A percentile compares a stretch with the other conserved stretches of the same genome.
These are phyloP conservation scores for Bubo blakistoni DNA, from an alignment of 2,113 vertebrate genomes.

Conservation along the genomic window DNA sequence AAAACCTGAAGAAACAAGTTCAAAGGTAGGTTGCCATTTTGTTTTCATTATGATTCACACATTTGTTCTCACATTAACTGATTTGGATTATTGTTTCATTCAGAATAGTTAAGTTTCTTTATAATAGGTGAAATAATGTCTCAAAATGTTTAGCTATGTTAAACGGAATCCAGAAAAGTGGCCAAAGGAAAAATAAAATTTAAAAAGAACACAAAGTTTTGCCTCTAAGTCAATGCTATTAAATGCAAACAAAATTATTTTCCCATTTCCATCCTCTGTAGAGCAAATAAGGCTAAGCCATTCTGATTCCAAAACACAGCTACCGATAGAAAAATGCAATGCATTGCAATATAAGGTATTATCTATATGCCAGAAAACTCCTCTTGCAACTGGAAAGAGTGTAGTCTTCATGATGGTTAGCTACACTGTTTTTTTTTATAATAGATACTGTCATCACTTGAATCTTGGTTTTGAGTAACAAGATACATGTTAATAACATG, in stretches of 20 bases:
- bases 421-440: background rate
- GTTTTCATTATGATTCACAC: background rate
- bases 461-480: background rate
- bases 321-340: background rate
- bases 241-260: background rate
- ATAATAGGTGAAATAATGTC: background rate
- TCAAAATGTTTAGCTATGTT: background rate
- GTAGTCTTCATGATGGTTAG: background rate
- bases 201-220: background rate
- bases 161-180: background rate
- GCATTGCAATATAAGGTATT: background rate
- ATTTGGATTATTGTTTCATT: background rate
- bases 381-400: background rate
- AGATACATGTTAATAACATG: background rate
- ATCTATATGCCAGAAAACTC: background rate
- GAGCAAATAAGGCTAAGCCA: background rate
- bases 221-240: background rate
- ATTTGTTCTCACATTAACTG: background rate
- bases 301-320: background rate
- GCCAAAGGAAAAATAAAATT: background rate
- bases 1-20: conserved; percentile 44
- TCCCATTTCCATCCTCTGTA: background rate
- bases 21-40: background rate
- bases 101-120: background rate
- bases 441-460: background rate